phyloP scores from a whole-genome alignment of 2,797 vertebrate genomes.

The Sebastes minor region DNA sequence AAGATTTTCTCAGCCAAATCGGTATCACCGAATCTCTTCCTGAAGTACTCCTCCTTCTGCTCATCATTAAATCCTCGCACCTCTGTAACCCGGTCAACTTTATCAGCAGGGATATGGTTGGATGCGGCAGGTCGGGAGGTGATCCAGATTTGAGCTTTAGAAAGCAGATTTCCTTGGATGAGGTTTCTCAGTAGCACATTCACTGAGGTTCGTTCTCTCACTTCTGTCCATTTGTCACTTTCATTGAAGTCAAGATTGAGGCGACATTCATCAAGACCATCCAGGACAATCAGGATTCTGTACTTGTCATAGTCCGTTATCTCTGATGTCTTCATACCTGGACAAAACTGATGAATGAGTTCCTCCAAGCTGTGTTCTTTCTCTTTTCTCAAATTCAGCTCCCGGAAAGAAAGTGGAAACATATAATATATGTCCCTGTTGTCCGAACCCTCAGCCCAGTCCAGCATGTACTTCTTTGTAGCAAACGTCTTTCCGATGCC shows the following conservation, averaged over 20 bases:
- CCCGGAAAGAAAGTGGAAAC: slow-evolving; percentile 52
- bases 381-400: slow-evolving; percentile 49
- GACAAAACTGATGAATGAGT: slow-evolving; percentile 27
- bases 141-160: slow-evolving; percentile 66
- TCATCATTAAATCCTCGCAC: slow-evolving; percentile 68
- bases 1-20: slow-evolving; percentile 15
- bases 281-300: slow-evolving; percentile 28
- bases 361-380: slow-evolving; percentile 1
- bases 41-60: slow-evolving; percentile 66
- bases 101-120: slow-evolving; percentile 36
- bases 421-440: background rate
- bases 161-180: slow-evolving; percentile 61
- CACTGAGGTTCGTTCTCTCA: background rate
- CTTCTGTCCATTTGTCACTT: fast-evolving
- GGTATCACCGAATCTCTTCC: slow-evolving; percentile 25
- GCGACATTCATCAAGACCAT: slow-evolving; percentile 54
- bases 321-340: slow-evolving; percentile 40
- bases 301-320: slow-evolving; percentile 36
- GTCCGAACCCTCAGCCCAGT: slow-evolving; percentile 38
- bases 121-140: slow-evolving; percentile 67
- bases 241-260: slow-evolving; percentile 1
- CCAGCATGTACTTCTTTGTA: slow-evolving; percentile 61
- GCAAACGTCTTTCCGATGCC: slow-evolving; percentile 55
- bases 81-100: slow-evolving; percentile 61
- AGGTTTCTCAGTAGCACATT: slow-evolving; percentile 54